Percentiles rank a stretch among this genome's conserved stretches.
Conservation (phyloP, 2,113 vertebrate genomes). For the Urocolius indicus region DNA sequence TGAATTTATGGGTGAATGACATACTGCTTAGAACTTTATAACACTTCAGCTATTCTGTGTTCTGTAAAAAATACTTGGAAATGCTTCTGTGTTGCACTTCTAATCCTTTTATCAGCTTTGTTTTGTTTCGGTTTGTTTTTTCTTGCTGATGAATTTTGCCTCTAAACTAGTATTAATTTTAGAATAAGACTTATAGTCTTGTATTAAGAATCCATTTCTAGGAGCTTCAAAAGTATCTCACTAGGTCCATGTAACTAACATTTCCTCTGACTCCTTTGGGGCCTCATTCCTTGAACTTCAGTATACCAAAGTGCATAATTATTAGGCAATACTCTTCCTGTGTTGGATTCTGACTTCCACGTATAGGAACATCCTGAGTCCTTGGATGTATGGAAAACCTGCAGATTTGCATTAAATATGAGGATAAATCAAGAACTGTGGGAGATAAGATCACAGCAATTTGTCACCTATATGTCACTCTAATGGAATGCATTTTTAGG, state of each 20-base stretch:
- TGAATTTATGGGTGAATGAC: neutral
- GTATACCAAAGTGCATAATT: neutral
- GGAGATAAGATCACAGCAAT: neutral
- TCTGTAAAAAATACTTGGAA: neutral
- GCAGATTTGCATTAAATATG: neutral
- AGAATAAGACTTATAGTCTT: neutral
- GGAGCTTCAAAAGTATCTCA: neutral
- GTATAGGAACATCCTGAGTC: neutral
- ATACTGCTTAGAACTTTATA: neutral
- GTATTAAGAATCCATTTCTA: neutral
- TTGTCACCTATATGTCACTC: neutral
- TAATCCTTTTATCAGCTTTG: neutral
- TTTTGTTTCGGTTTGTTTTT: neutral
- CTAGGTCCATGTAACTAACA: neutral
- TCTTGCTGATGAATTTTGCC: neutral
- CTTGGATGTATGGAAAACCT: neutral
- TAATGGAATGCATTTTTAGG: neutral
- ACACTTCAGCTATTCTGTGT: neutral
- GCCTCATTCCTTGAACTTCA: neutral
- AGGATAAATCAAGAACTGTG: neutral
- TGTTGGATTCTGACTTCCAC: neutral
- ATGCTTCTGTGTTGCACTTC: neutral
- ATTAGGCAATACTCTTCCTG: neutral
- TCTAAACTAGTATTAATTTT: neutral
- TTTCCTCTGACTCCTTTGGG: neutral